Percentiles rank a stretch among this genome's conserved stretches.
These are phyloP conservation scores for Cinclus mexicanus DNA, from an alignment of 2,113 vertebrate species.

Conservation along the genomic window DNA sequence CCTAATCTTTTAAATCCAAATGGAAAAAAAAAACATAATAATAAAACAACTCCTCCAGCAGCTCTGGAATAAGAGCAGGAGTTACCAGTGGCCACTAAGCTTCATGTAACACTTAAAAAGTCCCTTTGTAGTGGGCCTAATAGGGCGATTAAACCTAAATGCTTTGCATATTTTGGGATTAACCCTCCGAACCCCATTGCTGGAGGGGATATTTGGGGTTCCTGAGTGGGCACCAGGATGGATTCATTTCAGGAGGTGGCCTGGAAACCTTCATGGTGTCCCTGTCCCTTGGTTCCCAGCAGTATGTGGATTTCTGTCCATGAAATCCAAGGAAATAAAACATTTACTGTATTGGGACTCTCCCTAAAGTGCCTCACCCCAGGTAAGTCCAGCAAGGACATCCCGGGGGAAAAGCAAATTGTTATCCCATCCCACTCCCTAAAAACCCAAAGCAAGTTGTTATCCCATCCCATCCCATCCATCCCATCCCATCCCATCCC, in stretches of 20 bases:
- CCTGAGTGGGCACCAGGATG: fast-evolving
- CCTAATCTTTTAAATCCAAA: constrained; percentile 63
- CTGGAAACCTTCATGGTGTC: fast-evolving
- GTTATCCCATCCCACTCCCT: neutral
- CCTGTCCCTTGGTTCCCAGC: fast-evolving
- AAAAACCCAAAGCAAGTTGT: neutral
- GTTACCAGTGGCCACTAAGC: constrained; percentile 41
- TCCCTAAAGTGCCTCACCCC: neutral
- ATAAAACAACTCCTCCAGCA: constrained; percentile 7
- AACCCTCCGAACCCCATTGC: constrained; percentile 20
- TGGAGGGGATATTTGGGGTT: neutral
- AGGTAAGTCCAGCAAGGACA: neutral
- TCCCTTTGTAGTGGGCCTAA: constrained; percentile 47
- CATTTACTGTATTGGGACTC: fast-evolving
- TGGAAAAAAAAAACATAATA: neutral
- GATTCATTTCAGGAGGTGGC: neutral
- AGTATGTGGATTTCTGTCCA: fast-evolving
- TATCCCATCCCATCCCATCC: fast-evolving
- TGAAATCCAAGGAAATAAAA: neutral
- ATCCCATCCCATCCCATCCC: neutral
- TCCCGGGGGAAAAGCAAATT: neutral
- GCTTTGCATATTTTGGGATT: constrained; percentile 62
- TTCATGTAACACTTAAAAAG: constrained; percentile 19
- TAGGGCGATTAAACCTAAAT: constrained; percentile 54
- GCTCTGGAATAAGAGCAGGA: constrained; percentile 2